A percentile compares a stretch with the other conserved stretches of the same genome.
These are phyloP conservation scores for Cheiracanthium punctorium DNA, from an alignment of 2,888 invertebrate genomes.

Conservation along the genomic window DNA sequence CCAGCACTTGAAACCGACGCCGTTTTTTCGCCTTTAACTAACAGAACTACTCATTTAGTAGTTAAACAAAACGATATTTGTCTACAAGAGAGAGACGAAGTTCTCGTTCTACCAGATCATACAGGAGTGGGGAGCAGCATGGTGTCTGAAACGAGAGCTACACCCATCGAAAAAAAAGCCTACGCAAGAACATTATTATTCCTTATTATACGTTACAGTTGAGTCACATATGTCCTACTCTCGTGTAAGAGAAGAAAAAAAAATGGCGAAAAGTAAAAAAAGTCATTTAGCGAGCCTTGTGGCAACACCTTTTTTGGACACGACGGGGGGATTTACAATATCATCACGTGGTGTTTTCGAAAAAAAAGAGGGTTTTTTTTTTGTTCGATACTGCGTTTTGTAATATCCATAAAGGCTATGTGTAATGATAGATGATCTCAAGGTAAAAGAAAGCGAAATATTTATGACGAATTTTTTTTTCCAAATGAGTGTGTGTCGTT, in stretches of 20 bases:
- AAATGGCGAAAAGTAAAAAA: neutral
- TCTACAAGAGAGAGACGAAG: neutral
- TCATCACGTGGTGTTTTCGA: neutral
- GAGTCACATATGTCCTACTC: constrained; percentile 45
- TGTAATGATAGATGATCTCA: too few species aligned
- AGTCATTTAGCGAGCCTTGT: neutral
- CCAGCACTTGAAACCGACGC: too few species aligned
- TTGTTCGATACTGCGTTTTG: neutral
- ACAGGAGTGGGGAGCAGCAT: neutral
- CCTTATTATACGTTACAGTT: neutral
- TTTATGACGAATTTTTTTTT: too few species aligned
- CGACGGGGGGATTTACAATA: neutral
- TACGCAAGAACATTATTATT: constrained; percentile 22
- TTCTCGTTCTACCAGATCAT: neutral
- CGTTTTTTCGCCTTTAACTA: too few species aligned
- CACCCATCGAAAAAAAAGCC: constrained; percentile 20
- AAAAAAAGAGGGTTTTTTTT: neutral
- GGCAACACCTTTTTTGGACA: neutral
- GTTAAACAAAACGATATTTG: neutral
- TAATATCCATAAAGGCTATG: neutral
- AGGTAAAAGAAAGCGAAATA: too few species aligned
- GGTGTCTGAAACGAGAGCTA: neutral
- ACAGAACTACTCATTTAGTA: too few species aligned
- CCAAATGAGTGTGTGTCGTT: too few species aligned
- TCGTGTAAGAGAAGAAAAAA: neutral